A percentile compares a stretch with the other conserved stretches of the same genome.
phyloP scores from a whole-genome alignment of 2,888 invertebrate species.

The Galerucella pusilla region DNA sequence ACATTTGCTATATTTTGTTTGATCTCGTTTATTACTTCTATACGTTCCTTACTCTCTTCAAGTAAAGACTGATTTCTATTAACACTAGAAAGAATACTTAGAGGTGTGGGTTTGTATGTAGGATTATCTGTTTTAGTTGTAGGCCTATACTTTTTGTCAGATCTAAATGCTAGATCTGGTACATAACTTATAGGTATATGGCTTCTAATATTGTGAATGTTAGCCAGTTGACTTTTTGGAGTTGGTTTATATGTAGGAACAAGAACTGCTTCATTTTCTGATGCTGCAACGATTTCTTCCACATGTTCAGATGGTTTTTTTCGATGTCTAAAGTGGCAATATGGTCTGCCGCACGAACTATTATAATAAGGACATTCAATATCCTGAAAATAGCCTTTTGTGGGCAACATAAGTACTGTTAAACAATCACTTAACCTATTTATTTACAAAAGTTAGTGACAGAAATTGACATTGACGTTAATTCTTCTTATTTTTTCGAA shows the following conservation, averaged over 20 bases:
- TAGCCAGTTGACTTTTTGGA: constrained; percentile 66
- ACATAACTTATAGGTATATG: constrained; percentile 67
- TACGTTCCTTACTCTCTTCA: constrained; percentile 46
- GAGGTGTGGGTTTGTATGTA: constrained; percentile 63
- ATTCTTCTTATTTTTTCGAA: not conserved
- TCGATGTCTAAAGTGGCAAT: constrained; percentile 92
- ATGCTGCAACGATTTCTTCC: constrained; percentile 63
- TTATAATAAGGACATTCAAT: constrained; percentile 88
- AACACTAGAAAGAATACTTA: constrained; percentile 60
- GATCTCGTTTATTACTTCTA: constrained; percentile 52
- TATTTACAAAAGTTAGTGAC: constrained; percentile 22
- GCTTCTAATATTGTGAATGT: constrained; percentile 59
- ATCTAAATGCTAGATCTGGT: constrained; percentile 67
- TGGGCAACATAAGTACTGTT: constrained; percentile 80
- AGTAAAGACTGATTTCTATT: constrained; percentile 43
- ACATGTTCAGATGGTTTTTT: constrained; percentile 72
- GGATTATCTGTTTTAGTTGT: constrained; percentile 56
- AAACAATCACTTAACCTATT: constrained; percentile 29
- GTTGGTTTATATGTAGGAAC: constrained; percentile 64
- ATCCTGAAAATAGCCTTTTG: constrained; percentile 88
- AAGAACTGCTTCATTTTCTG: constrained; percentile 62
- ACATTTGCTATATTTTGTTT: constrained; percentile 54
- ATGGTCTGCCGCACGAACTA: constrained; percentile 85
- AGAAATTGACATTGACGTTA: constrained; percentile 15
- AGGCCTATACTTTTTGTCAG: constrained; percentile 62